Evolutionary conservation across 35 echinoderm and acorn worm species (phyloP), one percentile per base, ranked within the genome.

Genomic region (Apostichopus japonicus): DNA sequence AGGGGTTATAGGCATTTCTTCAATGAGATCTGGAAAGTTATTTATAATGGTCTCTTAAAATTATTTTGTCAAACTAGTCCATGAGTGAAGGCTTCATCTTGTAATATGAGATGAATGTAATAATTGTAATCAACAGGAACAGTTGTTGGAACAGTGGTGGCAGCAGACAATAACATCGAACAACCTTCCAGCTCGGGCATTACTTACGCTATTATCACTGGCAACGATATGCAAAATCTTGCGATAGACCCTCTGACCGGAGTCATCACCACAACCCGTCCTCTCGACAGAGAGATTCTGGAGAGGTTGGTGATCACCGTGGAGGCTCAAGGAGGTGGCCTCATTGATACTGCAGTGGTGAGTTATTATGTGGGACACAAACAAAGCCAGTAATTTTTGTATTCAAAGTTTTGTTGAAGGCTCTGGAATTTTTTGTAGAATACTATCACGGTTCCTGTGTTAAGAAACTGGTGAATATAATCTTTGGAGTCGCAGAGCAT

Each of bases 231-330:
- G 19, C 72, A 79, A 4, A 58, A 55, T 6, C 95, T 98, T 62
- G 77, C 10, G 10, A 93, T 98, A 52, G 84, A 98, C 59, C 23
- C 72, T 4, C 80, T 79, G 8, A 94, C 96, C 5, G 96, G 96
- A 8, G 63, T 79, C 25, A 98, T 98, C 25, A 56, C 65, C 6
- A 95, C 87, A 0, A 86, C 62, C 0, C 88, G 87, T 6, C 77
- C 79, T 6, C 59, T 98, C 65, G 96, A 98, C 65, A 77, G 96
- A 5, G 96, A 98, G 73, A 79, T 70, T 21, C n/a, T 62, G 21
- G 90, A 91, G 21, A 53, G 57, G 2, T 98, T 95, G 67, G 70
- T 25, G 11, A 58, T 98, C 19, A 61, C 23, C 0, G 94, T 98
- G 17, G 88, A 95, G 24, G 96, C 94, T 23, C 81, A 55, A 59